Evolutionary conservation across 2,888 invertebrate species (phyloP).

Genomic region (Petrolisthes manimaculis): DNA sequence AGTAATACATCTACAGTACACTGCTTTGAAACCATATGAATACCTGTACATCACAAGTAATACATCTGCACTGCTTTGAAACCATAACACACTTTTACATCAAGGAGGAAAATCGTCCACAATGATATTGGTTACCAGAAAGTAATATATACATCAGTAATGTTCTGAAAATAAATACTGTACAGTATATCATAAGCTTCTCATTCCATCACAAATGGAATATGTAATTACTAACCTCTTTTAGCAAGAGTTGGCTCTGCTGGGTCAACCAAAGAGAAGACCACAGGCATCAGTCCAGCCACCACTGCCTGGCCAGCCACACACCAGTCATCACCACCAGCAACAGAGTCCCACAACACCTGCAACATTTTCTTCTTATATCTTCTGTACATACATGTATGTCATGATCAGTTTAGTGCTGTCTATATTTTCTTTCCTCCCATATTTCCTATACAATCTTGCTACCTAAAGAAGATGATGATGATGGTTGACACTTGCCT

Average conservation of each 20-base stretch:
- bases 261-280: slow-evolving; percentile 58
- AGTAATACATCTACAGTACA: too few relatives aligned
- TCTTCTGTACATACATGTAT: neutral
- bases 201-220: too few relatives aligned
- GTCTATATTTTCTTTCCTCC: neutral
- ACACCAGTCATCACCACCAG: slow-evolving; percentile 64
- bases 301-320: slow-evolving; percentile 57
- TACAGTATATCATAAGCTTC: too few relatives aligned
- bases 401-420: neutral
- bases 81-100: too few relatives aligned
- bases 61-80: too few relatives aligned
- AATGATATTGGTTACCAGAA: too few relatives aligned
- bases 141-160: too few relatives aligned
- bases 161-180: too few relatives aligned
- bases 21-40: too few relatives aligned
- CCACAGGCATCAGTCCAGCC: slow-evolving; percentile 54
- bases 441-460: neutral
- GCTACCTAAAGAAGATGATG: neutral
- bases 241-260: slow-evolving; percentile 41
- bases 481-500: too few relatives aligned
- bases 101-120: too few relatives aligned
- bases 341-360: slow-evolving; percentile 65
- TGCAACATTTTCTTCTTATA: slow-evolving; percentile 10
- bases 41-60: too few relatives aligned
- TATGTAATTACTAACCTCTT: slow-evolving; percentile 31